Conservation (phyloP, 2,888 invertebrate genomes). For the Microchrysa polita region DNA sequence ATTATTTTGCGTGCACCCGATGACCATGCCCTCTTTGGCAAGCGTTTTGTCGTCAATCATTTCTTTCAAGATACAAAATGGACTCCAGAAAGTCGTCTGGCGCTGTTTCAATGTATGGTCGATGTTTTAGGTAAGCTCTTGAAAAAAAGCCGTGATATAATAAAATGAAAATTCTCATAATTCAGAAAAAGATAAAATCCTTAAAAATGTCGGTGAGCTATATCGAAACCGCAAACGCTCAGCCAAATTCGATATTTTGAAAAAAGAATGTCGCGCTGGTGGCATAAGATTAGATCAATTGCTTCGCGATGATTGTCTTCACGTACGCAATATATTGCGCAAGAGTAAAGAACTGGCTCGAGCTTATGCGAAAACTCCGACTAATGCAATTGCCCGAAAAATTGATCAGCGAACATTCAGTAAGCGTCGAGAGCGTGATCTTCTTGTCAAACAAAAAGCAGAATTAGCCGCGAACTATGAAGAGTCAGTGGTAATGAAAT, state of each 20-base stretch:
- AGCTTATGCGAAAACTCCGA: constrained; percentile 60
- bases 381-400: constrained; percentile 59
- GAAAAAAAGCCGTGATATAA: background rate
- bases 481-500: constrained; percentile 56
- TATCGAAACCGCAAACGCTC: constrained; percentile 31
- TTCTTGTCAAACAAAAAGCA: constrained; percentile 55
- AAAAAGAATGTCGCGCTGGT: constrained; percentile 59
- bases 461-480: constrained; percentile 56
- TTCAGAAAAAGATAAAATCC: constrained; percentile 47
- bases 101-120: constrained; percentile 59
- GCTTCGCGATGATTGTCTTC: constrained; percentile 55
- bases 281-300: constrained; percentile 58
- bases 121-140: constrained; percentile 56
- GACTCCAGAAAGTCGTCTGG: constrained; percentile 58
- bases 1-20: constrained; percentile 57
- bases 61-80: constrained; percentile 60
- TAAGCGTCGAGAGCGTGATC: constrained; percentile 61
- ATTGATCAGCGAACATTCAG: constrained; percentile 62
- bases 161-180: background rate
- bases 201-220: constrained; percentile 27
- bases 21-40: constrained; percentile 61
- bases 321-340: constrained; percentile 57
- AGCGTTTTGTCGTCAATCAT: constrained; percentile 58
- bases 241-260: constrained; percentile 50
- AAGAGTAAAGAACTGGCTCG: constrained; percentile 61